Percentiles rank a stretch among this genome's conserved stretches.
These are phyloP conservation scores for Xenopus petersii DNA, from an alignment of 2,797 vertebrate genomes.

Conservation along the genomic window DNA sequence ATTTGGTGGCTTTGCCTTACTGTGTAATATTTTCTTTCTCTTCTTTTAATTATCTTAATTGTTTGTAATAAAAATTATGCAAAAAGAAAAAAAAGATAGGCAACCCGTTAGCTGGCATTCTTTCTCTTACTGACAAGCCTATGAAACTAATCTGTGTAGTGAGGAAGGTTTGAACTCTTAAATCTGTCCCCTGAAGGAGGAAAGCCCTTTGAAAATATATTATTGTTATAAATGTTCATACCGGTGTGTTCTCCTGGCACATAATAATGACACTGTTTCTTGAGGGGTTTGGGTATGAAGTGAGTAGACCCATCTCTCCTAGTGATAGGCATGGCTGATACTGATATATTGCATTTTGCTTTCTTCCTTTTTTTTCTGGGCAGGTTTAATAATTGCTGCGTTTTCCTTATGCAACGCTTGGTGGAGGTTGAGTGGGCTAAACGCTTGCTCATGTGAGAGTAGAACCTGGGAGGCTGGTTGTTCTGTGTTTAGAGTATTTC, in stretches of 20 bases:
- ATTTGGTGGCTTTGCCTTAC: no score
- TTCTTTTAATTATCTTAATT: no score
- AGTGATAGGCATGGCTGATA: slow-evolving; percentile 8
- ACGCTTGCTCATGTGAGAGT: not conserved
- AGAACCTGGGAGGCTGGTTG: not conserved
- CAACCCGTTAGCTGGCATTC: no score
- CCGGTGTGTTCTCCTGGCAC: not conserved
- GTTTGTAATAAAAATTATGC: no score
- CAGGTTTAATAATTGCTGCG: slow-evolving; percentile 21
- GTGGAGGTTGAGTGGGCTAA: not conserved
- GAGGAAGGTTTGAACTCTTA: no score
- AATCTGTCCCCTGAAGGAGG: not conserved
- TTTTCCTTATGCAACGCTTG: not conserved
- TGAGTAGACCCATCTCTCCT: slow-evolving; percentile 7
- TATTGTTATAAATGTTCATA: slow-evolving; percentile 3
- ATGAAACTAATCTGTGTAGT: no score
- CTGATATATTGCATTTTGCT: slow-evolving; percentile 7
- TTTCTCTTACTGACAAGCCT: no score
- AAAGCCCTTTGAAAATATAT: slow-evolving; percentile 8
- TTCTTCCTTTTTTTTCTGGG: slow-evolving; percentile 13
- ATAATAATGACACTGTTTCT: not conserved
- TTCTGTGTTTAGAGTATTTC: no score
- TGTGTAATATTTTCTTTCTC: no score
- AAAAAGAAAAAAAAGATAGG: no score
- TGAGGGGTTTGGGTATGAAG: slow-evolving; percentile 2